phyloP scores from a whole-genome alignment of 2,113 vertebrate species.

The Myiozetetes cayanensis region DNA sequence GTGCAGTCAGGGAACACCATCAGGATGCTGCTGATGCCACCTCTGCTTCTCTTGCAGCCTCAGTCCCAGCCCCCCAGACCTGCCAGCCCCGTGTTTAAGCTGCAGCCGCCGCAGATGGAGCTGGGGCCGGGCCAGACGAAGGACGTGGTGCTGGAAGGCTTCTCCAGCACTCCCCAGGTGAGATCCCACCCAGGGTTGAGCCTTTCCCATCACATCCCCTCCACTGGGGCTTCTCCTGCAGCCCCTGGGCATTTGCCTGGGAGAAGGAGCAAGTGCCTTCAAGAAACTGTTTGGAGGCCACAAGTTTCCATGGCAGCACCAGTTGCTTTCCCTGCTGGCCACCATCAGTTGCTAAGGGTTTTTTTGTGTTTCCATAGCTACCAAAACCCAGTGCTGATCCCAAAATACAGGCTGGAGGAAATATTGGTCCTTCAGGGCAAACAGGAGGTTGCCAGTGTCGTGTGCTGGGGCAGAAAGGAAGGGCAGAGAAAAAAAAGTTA shows the following conservation, averaged over 20 bases:
- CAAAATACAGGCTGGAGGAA: background rate
- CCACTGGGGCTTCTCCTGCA: background rate
- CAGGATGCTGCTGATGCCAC: background rate
- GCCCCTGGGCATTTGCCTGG: background rate
- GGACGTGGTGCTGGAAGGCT: constrained; percentile 80
- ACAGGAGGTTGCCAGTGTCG: background rate
- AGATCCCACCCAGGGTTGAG: background rate
- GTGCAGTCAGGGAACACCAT: fast-evolving
- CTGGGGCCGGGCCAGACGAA: constrained; percentile 74
- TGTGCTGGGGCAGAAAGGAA: background rate
- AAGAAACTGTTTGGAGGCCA: background rate
- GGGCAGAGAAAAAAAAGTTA: background rate
- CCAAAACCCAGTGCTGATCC: background rate
- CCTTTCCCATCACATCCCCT: background rate
- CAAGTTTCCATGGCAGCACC: background rate
- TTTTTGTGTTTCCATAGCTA: constrained; percentile 53
- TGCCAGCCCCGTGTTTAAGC: constrained; percentile 71
- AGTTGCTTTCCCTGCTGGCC: constrained; percentile 4
- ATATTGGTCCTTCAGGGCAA: background rate
- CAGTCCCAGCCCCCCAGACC: background rate
- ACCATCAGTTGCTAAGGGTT: constrained; percentile 18
- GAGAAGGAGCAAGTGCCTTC: constrained; percentile 10
- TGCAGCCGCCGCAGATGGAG: constrained; percentile 74
- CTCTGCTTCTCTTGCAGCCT: constrained; percentile 61
- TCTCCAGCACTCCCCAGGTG: constrained; percentile 78